Base-by-base conservation (phyloP, 2,888 invertebrate species). In the Miltochrista miniata region DNA sequence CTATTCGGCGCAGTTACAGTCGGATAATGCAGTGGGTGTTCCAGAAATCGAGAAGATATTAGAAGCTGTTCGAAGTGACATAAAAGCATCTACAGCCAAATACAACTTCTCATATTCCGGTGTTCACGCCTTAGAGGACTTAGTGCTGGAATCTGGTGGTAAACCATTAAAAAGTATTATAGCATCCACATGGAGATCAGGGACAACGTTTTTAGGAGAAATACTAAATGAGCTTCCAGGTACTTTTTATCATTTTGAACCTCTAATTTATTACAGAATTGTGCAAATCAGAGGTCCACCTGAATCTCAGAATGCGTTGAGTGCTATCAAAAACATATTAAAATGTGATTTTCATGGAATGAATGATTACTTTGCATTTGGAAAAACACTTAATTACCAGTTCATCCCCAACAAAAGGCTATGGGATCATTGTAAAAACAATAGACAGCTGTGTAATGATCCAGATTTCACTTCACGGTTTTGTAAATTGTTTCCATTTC, bases 401-500 rank as follows among this genome's bases (percentile, higher is more conserved):
- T 35, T 35, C 5, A 35, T 4, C 12, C 5, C 7, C 12, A 35
- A n/a, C n/a, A 11, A 5, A n/a, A 30, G 30, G 8, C 30, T 30
- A 30, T 35, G 11, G 35, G 35, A 35, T 11, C 11, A n/a, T 35
- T 35, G 35, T 35, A 35, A 35, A 35, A 35, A 5, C 11, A 35
- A 35, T 35, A 35, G 5, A 35, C 7, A 35, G 5, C 11, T 35
- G 7, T 35, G 35, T 12, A 8, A n/a, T n/a, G 11, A 35, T 35
- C 7, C 35, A 8, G 35, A 35, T 12, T 35, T 35, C 35, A 35
- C 35, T 35, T 35, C 35, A 35, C 35, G 35, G n/a, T 95, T 96
- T 87, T 98, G 97, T 89, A 94, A 93, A 77, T 88, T 96, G 65
- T 97, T 97, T 83, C 97, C 97, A 10, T 95, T 97, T 82, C 97